A percentile compares a stretch with the other conserved stretches of the same genome.
These are phyloP conservation scores for Synodontis membranacea DNA, from an alignment of 2,113 vertebrate species.

Conservation along the genomic window DNA sequence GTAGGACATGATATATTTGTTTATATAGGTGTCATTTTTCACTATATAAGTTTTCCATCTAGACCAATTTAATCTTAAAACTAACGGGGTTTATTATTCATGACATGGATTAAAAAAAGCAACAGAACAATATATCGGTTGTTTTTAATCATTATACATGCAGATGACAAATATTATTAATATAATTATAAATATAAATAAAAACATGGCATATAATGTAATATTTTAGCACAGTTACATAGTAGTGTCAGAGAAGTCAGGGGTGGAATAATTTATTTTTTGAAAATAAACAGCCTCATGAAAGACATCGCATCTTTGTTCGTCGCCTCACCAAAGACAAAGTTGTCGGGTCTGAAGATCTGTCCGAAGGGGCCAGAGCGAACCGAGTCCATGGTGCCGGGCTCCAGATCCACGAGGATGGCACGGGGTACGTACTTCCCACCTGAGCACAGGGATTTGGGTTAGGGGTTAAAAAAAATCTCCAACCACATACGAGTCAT, in stretches of 20 bases:
- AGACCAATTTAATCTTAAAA: not conserved
- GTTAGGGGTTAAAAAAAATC: not conserved
- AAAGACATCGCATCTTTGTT: not conserved
- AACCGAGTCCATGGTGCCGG: constrained; percentile 95
- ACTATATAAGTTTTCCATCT: not conserved
- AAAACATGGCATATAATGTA: not conserved
- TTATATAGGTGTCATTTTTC: not conserved
- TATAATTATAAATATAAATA: not conserved
- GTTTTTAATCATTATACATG: not conserved
- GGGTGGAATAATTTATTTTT: not conserved
- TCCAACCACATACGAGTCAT: not conserved
- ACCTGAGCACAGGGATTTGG: constrained; percentile 54
- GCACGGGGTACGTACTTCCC: constrained; percentile 82
- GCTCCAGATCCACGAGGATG: constrained; percentile 94
- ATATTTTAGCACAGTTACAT: not conserved
- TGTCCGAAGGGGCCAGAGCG: constrained; percentile 79
- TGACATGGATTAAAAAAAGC: not conserved
- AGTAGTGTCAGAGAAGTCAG: not conserved
- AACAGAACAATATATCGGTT: not conserved
- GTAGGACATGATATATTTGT: not conserved
- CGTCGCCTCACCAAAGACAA: constrained; percentile 71
- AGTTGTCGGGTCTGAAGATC: constrained; percentile 79
- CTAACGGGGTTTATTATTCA: not conserved
- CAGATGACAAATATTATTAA: not conserved
- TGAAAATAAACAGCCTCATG: not conserved